phyloP scores from a whole-genome alignment of 2,113 vertebrate species.

The Microtus oregoni region DNA sequence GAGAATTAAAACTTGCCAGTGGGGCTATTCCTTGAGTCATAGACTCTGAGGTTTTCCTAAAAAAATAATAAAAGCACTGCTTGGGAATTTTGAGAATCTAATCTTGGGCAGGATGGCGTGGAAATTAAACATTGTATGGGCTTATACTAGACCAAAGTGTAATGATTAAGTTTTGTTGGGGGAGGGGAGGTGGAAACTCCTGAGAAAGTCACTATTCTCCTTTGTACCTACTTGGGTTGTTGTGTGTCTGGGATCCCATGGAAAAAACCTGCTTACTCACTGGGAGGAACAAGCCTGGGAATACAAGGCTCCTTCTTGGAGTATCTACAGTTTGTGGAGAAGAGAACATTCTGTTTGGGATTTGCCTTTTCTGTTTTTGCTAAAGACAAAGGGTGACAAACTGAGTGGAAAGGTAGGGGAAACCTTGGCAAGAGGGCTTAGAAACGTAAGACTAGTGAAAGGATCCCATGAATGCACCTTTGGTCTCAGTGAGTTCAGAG shows the following conservation, averaged over 20 bases:
- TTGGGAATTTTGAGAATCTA: slow-evolving; percentile 37
- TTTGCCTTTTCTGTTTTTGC: background rate
- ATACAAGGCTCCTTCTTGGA: background rate
- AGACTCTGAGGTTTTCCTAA: slow-evolving; percentile 20
- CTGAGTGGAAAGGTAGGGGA: background rate
- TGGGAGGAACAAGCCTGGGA: background rate
- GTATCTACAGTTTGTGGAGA: background rate
- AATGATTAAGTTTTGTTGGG: background rate
- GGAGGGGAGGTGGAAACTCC: background rate
- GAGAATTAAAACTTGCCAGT: slow-evolving; percentile 58
- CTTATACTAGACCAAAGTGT: background rate
- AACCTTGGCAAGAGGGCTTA: background rate
- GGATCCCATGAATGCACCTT: background rate
- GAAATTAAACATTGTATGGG: slow-evolving; percentile 13
- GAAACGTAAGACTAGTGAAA: slow-evolving; percentile 5
- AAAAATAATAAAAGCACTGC: background rate
- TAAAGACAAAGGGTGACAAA: background rate
- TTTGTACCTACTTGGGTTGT: background rate
- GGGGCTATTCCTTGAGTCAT: background rate
- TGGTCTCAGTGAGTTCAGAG: background rate
- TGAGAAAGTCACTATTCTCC: background rate
- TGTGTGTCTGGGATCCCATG: background rate
- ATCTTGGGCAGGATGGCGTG: slow-evolving; percentile 6
- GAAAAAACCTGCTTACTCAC: background rate
- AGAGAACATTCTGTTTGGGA: background rate